Percentiles rank a stretch among this genome's conserved stretches.
Evolutionary conservation across 35 echinoderm and acorn worm genomes (phyloP).

Genomic region (Anneissia japonica): DNA sequence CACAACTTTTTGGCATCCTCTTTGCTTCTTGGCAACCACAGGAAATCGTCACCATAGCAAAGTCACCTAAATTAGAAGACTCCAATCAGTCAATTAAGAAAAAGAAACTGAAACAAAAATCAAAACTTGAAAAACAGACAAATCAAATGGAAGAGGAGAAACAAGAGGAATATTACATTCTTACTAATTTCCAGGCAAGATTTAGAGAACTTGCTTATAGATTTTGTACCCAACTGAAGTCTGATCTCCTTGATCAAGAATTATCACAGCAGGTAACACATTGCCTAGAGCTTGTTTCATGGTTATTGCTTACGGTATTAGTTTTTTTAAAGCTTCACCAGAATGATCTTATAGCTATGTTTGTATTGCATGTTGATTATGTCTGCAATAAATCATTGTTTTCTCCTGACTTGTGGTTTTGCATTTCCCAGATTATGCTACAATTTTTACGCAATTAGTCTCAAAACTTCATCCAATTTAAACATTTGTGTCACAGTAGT

Average conservation of each 20-base stretch:
- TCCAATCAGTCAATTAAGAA: neutral
- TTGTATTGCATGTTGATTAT: too few relatives aligned
- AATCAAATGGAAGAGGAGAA: constrained; percentile 13
- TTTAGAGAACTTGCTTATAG: constrained; percentile 54
- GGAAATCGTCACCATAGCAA: constrained; percentile 34
- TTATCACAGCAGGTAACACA: constrained; percentile 66
- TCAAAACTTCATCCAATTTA: too few relatives aligned
- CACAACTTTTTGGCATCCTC: constrained; percentile 79
- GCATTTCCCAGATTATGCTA: too few relatives aligned
- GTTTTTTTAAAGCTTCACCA: too few relatives aligned
- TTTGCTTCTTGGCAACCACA: constrained; percentile 71
- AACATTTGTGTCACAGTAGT: too few relatives aligned
- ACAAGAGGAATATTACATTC: constrained; percentile 33
- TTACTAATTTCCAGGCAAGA: constrained; percentile 16
- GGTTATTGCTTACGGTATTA: neutral
- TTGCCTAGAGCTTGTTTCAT: neutral
- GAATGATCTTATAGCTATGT: too few relatives aligned
- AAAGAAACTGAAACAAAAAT: neutral
- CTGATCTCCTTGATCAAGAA: constrained; percentile 46
- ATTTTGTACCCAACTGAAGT: constrained; percentile 80
- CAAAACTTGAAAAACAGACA: neutral
- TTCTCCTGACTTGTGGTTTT: too few relatives aligned
- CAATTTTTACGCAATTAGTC: too few relatives aligned
- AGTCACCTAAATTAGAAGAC: neutral
- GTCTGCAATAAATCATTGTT: too few relatives aligned